A percentile compares a stretch with the other conserved stretches of the same genome.
phyloP scores from a whole-genome alignment of 2,797 vertebrate genomes.

The Okamejei kenojei region DNA sequence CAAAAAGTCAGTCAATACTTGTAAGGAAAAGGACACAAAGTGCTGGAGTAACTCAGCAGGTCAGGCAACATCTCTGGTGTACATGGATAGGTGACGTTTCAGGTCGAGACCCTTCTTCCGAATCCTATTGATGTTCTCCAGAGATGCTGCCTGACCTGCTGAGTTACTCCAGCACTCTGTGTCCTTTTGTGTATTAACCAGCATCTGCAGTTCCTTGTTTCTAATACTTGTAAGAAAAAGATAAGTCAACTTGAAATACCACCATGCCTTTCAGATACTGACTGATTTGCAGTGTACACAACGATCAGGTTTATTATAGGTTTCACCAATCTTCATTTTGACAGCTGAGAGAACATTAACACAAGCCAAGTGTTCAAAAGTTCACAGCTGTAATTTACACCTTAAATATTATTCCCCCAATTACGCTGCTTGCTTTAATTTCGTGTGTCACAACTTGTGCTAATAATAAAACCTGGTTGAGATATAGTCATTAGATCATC shows the following conservation, averaged over 20 bases:
- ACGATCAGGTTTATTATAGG: slow-evolving; percentile 5
- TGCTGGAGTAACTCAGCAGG: too few relatives aligned
- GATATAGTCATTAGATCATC: slow-evolving; percentile 32
- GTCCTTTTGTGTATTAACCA: too few relatives aligned
- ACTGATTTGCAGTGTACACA: background rate
- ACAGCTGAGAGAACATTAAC: slow-evolving; percentile 24
- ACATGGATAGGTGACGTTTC: too few relatives aligned
- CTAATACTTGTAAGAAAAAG: background rate
- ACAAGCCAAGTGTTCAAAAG: slow-evolving; percentile 34
- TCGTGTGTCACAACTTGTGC: slow-evolving; percentile 12
- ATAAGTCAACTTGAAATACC: background rate
- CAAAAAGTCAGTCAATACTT: background rate
- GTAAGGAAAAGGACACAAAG: background rate
- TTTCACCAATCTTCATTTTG: slow-evolving; percentile 21
- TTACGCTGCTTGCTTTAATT: slow-evolving; percentile 22
- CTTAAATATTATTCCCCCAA: slow-evolving; percentile 32
- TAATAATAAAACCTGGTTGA: slow-evolving; percentile 9
- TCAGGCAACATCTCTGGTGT: too few relatives aligned
- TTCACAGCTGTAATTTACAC: slow-evolving; percentile 30
- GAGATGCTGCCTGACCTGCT: too few relatives aligned
- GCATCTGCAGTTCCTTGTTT: too few relatives aligned
- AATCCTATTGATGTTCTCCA: too few relatives aligned
- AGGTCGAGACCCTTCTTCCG: too few relatives aligned
- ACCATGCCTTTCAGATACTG: background rate
- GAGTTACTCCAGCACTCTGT: too few relatives aligned